Conservation (phyloP, 2,113 vertebrate species). For the Leptobrachium leishanense region DNA sequence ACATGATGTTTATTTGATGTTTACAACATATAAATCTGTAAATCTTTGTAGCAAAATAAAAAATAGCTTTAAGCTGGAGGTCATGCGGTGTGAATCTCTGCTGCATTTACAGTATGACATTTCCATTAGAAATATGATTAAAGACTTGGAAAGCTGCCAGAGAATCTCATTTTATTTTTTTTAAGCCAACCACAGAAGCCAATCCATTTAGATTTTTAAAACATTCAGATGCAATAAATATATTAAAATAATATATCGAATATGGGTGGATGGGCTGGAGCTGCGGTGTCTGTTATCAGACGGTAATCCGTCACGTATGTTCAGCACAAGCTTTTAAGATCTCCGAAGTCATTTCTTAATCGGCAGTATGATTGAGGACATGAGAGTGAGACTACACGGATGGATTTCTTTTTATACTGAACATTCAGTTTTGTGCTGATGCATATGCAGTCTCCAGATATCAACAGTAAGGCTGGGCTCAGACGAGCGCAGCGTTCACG, state of each 20-base stretch:
- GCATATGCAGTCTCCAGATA: not conserved
- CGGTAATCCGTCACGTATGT: constrained; percentile 5
- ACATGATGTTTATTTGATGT: constrained; percentile 34
- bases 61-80: constrained; percentile 59
- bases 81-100: constrained; percentile 55
- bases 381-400: constrained; percentile 14
- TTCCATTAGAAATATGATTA: constrained; percentile 67
- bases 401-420: not conserved
- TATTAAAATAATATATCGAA: constrained; percentile 57
- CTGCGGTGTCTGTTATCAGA: constrained; percentile 18
- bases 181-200: constrained; percentile 57
- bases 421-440: no score
- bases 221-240: constrained; percentile 57
- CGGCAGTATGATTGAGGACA: constrained; percentile 53
- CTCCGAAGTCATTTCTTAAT: not conserved
- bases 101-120: constrained; percentile 61
- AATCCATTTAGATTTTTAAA: constrained; percentile 54
- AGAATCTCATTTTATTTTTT: constrained; percentile 62
- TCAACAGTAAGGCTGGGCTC: no score
- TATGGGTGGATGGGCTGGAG: constrained; percentile 57
- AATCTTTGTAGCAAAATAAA: constrained; percentile 26
- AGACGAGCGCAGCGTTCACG: no score
- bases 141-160: constrained; percentile 61
- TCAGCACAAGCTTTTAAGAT: constrained; percentile 7
- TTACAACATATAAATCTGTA: constrained; percentile 36